Conservation (phyloP, 2,888 invertebrate genomes). For the Drosophila suboccidentalis region DNA sequence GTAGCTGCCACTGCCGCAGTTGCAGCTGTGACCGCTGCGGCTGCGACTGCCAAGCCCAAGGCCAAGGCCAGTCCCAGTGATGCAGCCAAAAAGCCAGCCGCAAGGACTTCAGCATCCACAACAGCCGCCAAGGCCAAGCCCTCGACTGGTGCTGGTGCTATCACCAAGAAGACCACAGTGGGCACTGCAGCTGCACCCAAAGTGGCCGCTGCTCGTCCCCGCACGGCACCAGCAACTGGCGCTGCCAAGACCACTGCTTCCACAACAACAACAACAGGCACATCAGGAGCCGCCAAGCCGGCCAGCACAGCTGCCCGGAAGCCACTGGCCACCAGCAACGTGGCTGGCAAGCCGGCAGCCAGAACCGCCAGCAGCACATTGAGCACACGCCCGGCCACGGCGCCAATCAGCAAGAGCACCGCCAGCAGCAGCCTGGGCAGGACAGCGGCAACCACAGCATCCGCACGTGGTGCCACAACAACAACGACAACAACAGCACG, state of each 20-base stretch:
- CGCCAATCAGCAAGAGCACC: conserved; percentile 51
- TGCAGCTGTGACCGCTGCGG: conserved; percentile 37
- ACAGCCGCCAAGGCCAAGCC: conserved; percentile 54
- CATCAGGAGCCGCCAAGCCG: conserved; percentile 41
- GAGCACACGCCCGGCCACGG: conserved; percentile 62
- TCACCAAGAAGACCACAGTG: conserved; percentile 32
- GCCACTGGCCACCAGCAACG: conserved; percentile 51
- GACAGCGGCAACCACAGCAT: conserved; percentile 17
- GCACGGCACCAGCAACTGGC: conserved; percentile 67
- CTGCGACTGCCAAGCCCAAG: conserved; percentile 48
- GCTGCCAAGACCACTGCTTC: conserved; percentile 38
- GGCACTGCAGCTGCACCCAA: conserved; percentile 42
- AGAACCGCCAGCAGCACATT: conserved; percentile 33
- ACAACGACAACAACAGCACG: conserved; percentile 47
- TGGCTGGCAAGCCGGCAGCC: conserved; percentile 53
- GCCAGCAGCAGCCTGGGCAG: conserved; percentile 33
- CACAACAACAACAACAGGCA: conserved; percentile 43
- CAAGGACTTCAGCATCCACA: conserved; percentile 30
- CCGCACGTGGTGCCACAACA: conserved; percentile 29
- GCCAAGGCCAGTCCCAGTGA: conserved; percentile 47
- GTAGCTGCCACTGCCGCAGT: conserved; percentile 36
- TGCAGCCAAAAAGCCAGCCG: conserved; percentile 56
- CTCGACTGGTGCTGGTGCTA: conserved; percentile 26
- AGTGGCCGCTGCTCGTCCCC: conserved; percentile 62
- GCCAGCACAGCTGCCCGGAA: conserved; percentile 55